phyloP scores from a whole-genome alignment of 2,797 vertebrate genomes.

The Peromyscus aztecus region DNA sequence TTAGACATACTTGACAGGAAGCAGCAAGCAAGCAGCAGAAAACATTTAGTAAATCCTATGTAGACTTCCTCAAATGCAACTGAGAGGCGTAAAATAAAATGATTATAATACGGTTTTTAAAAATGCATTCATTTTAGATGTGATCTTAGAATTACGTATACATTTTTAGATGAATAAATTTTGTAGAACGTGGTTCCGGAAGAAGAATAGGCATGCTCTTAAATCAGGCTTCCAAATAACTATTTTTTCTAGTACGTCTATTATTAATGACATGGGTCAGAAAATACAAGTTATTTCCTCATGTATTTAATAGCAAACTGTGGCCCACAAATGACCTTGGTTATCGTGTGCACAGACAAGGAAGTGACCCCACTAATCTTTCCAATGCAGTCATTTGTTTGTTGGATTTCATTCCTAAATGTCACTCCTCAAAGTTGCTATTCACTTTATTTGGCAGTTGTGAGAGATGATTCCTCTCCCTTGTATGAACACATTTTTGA shows the following conservation, averaged over 20 bases:
- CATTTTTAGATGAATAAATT: slow-evolving; percentile 53
- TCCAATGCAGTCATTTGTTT: not conserved
- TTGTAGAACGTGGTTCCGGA: not conserved
- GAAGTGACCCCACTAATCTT: not conserved
- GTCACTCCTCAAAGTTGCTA: slow-evolving; percentile 31
- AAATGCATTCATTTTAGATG: not conserved
- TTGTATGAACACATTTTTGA: slow-evolving; percentile 21
- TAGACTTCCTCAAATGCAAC: slow-evolving; percentile 31
- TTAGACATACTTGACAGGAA: slow-evolving; percentile 26
- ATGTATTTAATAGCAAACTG: not conserved
- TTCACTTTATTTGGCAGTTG: slow-evolving; percentile 64
- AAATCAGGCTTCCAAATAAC: slow-evolving; percentile 38
- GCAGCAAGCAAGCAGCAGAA: not conserved
- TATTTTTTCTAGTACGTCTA: not conserved
- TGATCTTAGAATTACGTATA: not conserved
- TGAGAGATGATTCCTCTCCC: slow-evolving; percentile 69
- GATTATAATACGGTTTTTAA: not conserved
- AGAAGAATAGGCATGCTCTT: not conserved
- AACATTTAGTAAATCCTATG: slow-evolving; percentile 30
- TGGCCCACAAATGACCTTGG: not conserved
- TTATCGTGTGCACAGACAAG: not conserved
- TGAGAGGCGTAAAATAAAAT: slow-evolving; percentile 9
- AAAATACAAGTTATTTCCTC: slow-evolving; percentile 1
- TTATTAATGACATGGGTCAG: slow-evolving; percentile 39
- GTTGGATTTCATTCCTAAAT: slow-evolving; percentile 64